A percentile compares a stretch with the other conserved stretches of the same genome.
phyloP scores from a whole-genome alignment of 2,797 vertebrate species.

The Lateolabrax maculatus region DNA sequence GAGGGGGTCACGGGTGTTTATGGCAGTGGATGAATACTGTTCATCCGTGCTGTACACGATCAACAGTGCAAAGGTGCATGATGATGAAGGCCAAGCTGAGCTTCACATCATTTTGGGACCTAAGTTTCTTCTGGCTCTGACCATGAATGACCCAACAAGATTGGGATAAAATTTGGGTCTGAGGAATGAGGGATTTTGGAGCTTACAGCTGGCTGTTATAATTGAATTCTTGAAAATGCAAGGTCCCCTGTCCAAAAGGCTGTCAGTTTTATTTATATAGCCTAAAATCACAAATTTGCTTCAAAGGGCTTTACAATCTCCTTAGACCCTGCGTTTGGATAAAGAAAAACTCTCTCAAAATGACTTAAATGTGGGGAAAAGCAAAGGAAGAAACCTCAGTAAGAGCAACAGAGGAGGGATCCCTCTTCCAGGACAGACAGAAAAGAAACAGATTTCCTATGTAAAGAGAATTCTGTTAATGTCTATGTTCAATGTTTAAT shows the following conservation, averaged over 20 bases:
- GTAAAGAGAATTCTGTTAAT: not conserved
- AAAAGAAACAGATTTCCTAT: not conserved
- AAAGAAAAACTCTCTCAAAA: not conserved
- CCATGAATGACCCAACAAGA: not conserved
- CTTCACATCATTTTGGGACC: conserved; percentile 10
- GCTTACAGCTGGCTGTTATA: not conserved
- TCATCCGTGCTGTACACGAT: conserved; percentile 22
- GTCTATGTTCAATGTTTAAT: not conserved
- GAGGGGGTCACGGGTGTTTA: conserved; percentile 72
- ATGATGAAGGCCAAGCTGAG: conserved; percentile 2
- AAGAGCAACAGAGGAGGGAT: not conserved
- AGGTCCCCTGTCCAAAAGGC: conserved; percentile 39
- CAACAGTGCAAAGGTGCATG: not conserved
- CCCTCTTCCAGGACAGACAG: not conserved
- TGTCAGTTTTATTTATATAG: not conserved
- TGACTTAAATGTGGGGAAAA: too few species aligned
- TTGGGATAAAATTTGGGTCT: not conserved
- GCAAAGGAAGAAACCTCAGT: not conserved
- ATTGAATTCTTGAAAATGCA: too few species aligned
- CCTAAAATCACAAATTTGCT: not conserved
- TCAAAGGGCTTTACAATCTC: not conserved
- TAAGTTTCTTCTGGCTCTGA: conserved; percentile 7
- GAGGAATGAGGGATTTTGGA: conserved; percentile 12
- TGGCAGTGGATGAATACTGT: conserved; percentile 42
- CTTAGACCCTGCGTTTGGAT: not conserved